A percentile compares a stretch with the other conserved stretches of the same genome.
These are phyloP conservation scores for Nasonia giraulti DNA, from an alignment of 1,140 invertebrate genomes.

Conservation along the genomic window DNA sequence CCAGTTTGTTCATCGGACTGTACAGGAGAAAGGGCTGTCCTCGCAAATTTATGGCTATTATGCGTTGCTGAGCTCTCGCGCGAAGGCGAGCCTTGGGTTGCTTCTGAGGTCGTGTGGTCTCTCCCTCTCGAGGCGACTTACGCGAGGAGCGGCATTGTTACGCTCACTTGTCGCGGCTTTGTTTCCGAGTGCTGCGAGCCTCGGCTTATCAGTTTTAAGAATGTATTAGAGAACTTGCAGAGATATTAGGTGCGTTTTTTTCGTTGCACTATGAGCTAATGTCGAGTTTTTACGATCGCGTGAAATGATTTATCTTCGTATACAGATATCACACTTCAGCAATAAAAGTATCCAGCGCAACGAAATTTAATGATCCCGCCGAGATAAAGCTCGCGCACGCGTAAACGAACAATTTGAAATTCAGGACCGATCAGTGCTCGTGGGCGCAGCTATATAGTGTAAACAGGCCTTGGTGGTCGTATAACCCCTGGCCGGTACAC, in stretches of 20 bases:
- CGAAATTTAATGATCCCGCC: background rate
- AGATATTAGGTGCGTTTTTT: too few relatives aligned
- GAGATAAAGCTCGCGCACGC: too few relatives aligned
- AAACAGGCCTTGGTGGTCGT: slow-evolving; percentile 26
- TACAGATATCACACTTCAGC: background rate
- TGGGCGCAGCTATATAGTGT: background rate
- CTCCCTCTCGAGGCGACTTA: background rate
- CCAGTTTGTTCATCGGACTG: slow-evolving; percentile 35
- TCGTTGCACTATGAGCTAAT: too few relatives aligned
- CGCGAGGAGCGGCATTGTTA: slow-evolving; percentile 3
- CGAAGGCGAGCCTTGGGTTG: background rate
- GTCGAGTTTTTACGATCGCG: too few relatives aligned
- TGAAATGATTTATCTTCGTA: too few relatives aligned
- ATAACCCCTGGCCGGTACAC: background rate
- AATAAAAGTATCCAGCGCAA: background rate
- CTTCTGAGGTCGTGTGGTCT: background rate
- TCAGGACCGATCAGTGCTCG: background rate
- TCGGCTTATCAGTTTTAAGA: background rate
- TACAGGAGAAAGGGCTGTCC: background rate
- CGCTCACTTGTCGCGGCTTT: slow-evolving; percentile 5
- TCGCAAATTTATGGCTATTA: slow-evolving; percentile 42
- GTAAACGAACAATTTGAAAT: too few relatives aligned
- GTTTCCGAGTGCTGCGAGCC: background rate
- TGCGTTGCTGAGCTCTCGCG: slow-evolving; percentile 4
- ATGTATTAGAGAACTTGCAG: background rate